A percentile compares a stretch with the other conserved stretches of the same genome.
These are phyloP conservation scores for Emydoidea blandingii DNA, from an alignment of 2,797 vertebrate genomes.

Conservation along the genomic window DNA sequence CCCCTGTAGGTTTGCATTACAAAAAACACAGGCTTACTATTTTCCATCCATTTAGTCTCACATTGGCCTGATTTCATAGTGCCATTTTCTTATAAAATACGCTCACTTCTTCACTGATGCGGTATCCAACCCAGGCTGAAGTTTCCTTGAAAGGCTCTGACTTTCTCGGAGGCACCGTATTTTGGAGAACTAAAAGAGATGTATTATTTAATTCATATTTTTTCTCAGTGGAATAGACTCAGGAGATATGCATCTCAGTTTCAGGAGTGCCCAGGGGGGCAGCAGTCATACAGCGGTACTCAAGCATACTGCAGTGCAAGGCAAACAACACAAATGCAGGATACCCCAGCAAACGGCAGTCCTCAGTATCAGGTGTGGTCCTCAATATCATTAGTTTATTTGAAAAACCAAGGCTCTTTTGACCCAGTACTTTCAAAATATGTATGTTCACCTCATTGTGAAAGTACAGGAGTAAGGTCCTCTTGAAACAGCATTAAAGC, in stretches of 20 bases:
- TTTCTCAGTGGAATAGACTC: slow-evolving; percentile 70
- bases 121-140: slow-evolving; percentile 12
- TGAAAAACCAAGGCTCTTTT: slow-evolving; percentile 3
- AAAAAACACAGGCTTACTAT: neutral
- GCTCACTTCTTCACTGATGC: slow-evolving; percentile 10
- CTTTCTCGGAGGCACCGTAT: slow-evolving; percentile 31
- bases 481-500: slow-evolving; percentile 12
- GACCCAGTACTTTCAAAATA: slow-evolving; percentile 24
- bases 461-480: neutral
- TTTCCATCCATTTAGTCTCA: slow-evolving; percentile 16
- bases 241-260: slow-evolving; percentile 73
- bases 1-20: slow-evolving; percentile 16
- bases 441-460: neutral
- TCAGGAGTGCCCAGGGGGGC: slow-evolving; percentile 56
- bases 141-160: slow-evolving; percentile 42
- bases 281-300: slow-evolving; percentile 45
- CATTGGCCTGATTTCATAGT: slow-evolving; percentile 26
- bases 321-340: slow-evolving; percentile 51
- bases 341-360: slow-evolving; percentile 32
- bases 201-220: slow-evolving; percentile 77
- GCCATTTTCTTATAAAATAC: slow-evolving; percentile 4
- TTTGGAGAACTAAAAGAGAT: slow-evolving; percentile 42
- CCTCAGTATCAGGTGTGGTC: neutral
- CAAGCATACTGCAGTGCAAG: neutral
- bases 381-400: neutral